phyloP scores from a whole-genome alignment of 2,888 invertebrate genomes.

The Oligia strigilis region DNA sequence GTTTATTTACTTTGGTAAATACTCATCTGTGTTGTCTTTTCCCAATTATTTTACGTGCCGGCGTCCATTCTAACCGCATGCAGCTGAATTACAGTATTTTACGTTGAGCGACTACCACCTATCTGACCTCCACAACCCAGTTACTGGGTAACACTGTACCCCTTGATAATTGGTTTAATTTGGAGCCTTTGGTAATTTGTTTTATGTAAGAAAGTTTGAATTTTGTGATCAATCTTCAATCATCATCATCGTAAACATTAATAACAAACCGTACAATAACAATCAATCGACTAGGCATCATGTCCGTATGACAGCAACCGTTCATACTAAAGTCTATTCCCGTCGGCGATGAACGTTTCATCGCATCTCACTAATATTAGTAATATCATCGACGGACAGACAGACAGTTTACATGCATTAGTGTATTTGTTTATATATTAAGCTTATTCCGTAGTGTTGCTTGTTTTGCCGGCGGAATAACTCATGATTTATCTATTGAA shows the following conservation, averaged over 20 bases:
- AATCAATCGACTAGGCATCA: background rate
- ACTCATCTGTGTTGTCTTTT: background rate
- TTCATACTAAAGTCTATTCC: conserved; percentile 35
- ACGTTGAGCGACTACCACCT: too few species aligned
- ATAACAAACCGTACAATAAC: conserved; percentile 8
- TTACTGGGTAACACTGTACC: too few species aligned
- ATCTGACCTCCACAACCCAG: too few species aligned
- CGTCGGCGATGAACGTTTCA: conserved; percentile 34
- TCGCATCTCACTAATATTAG: conserved; percentile 43
- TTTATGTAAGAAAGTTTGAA: background rate
- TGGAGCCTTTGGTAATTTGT: background rate
- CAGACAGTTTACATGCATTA: conserved; percentile 54
- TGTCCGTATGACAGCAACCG: conserved; percentile 14
- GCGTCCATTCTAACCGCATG: too few species aligned
- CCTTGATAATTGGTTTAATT: too few species aligned
- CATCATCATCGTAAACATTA: background rate
- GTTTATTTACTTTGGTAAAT: background rate
- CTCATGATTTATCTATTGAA: background rate
- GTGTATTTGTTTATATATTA: conserved; percentile 32
- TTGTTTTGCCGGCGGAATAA: conserved; percentile 13
- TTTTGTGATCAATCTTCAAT: background rate
- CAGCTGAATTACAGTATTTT: too few species aligned
- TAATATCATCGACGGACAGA: conserved; percentile 51
- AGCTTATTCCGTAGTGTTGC: conserved; percentile 21
- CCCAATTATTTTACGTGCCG: too few species aligned